A percentile compares a stretch with the other conserved stretches of the same genome.
These are phyloP conservation scores for Alethe diademata DNA, from an alignment of 2,113 vertebrate genomes.

Conservation along the genomic window DNA sequence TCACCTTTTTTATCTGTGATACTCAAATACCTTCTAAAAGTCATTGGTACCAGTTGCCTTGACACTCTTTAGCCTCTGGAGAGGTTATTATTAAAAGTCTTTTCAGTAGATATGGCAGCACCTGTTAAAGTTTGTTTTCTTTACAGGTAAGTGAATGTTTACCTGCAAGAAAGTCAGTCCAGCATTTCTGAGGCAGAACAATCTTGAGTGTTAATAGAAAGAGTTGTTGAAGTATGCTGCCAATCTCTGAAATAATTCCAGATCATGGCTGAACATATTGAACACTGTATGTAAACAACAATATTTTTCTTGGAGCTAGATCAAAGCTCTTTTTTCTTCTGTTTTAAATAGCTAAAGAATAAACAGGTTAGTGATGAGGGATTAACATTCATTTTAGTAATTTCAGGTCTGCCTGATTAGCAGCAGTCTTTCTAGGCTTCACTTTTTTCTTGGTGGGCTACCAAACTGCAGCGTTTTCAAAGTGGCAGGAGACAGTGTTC, in stretches of 20 bases:
- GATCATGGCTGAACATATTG: constrained; percentile 9
- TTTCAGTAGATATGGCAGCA: constrained; percentile 4
- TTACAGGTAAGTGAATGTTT: constrained; percentile 33
- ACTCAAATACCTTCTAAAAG: constrained; percentile 14
- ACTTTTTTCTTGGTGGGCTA: background rate
- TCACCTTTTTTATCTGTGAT: background rate
- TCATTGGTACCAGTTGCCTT: constrained; percentile 2
- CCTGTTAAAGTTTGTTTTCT: background rate
- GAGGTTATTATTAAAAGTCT: constrained; percentile 27
- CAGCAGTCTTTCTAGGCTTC: constrained; percentile 4
- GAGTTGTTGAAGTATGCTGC: constrained; percentile 25
- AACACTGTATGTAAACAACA: background rate
- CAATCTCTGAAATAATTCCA: constrained; percentile 23
- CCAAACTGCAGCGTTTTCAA: background rate
- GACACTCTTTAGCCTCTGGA: constrained; percentile 29
- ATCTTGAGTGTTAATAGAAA: constrained; percentile 20
- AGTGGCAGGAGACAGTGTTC: background rate
- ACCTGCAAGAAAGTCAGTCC: background rate
- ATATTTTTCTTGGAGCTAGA: constrained; percentile 63
- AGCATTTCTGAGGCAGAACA: constrained; percentile 25
- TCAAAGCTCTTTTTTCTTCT: constrained; percentile 48
- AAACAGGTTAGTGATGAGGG: constrained; percentile 44
- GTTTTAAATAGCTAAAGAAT: constrained; percentile 34
- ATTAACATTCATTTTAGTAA: background rate
- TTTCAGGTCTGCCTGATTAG: background rate